A percentile compares a stretch with the other conserved stretches of the same genome.
These are phyloP conservation scores for Coccyzus lansbergi DNA, from an alignment of 2,797 vertebrate species.

Conservation along the genomic window DNA sequence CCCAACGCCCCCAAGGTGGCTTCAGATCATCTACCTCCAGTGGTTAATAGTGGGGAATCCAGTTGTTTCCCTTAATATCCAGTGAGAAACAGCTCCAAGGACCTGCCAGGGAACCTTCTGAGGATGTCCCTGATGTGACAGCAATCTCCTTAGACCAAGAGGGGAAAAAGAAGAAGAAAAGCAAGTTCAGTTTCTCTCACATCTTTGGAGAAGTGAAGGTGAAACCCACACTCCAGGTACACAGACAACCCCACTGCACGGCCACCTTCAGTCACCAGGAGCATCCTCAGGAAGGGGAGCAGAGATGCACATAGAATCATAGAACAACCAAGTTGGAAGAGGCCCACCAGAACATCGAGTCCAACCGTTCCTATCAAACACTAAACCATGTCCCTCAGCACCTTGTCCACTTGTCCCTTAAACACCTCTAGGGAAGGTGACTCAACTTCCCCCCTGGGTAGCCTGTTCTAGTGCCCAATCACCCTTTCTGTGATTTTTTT, in stretches of 20 bases:
- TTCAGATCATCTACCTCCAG: background rate
- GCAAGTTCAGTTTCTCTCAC: background rate
- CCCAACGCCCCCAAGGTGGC: rapidly evolving
- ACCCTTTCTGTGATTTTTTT: no score
- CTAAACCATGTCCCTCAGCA: no score
- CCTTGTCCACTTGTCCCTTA: no score
- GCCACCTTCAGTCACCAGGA: background rate
- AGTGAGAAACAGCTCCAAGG: background rate
- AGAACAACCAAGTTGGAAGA: no score
- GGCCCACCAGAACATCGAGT: no score
- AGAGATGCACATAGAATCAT: background rate
- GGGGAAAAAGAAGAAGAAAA: no score
- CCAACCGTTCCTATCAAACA: no score
- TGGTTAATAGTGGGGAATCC: background rate
- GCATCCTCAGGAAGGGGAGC: background rate
- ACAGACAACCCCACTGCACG: no score
- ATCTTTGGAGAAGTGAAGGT: background rate
- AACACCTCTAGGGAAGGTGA: no score
- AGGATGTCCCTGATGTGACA: background rate
- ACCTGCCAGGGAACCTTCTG: background rate
- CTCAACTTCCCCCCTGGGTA: no score
- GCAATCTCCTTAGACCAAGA: background rate
- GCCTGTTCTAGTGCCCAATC: no score
- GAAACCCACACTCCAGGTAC: background rate
- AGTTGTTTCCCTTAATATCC: background rate